Percentiles rank a stretch among this genome's conserved stretches.
Evolutionary conservation across 2,113 vertebrate genomes (phyloP).

Genomic region (Emberiza fucata): DNA sequence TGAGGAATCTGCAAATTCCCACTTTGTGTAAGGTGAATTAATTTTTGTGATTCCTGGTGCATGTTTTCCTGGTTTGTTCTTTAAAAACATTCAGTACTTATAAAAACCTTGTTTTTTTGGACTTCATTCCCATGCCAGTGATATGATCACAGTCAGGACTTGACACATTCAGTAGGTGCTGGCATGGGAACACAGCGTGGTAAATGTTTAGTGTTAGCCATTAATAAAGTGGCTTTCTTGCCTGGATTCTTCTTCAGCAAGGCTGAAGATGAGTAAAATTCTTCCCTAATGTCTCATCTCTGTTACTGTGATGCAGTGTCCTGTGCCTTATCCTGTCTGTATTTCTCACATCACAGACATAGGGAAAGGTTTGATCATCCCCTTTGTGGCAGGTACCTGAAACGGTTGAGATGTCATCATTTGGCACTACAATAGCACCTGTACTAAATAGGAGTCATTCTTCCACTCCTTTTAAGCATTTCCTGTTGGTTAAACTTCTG

Average conservation of each 20-base stretch:
- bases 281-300: neutral
- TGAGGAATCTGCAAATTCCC: neutral
- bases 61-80: neutral
- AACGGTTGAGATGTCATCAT: neutral
- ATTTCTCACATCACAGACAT: neutral
- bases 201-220: neutral
- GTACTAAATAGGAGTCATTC: neutral
- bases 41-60: neutral
- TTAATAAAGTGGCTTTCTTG: neutral
- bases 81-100: neutral
- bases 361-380: neutral
- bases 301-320: accelerated
- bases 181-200: neutral
- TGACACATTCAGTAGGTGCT: neutral
- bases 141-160: neutral
- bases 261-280: neutral
- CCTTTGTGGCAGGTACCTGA: neutral
- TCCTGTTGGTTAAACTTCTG: neutral
- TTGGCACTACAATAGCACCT: too few species aligned
- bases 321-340: neutral
- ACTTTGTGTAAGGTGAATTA: neutral
- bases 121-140: neutral
- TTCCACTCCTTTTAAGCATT: neutral
- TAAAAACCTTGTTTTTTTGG: neutral
- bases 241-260: neutral